Base-by-base conservation (phyloP, 2,797 vertebrate species). In the Knipowitschia caucasica region DNA sequence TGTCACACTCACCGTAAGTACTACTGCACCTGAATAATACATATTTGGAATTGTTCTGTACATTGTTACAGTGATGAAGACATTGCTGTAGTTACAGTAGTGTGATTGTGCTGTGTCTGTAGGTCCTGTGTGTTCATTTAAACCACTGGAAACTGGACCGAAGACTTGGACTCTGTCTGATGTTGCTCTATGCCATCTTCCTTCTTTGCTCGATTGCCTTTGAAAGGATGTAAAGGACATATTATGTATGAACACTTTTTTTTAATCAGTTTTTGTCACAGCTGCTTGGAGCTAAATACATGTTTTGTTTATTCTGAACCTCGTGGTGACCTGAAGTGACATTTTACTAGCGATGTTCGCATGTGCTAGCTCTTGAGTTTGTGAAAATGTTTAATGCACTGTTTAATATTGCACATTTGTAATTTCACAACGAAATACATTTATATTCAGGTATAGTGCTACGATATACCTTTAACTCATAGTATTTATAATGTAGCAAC, bases 71-170 rank as follows among this genome's bases (percentile, higher is more conserved):
- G 18, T 38, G 10, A 21, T 14, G 21, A 42, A 8, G 14, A 24
- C 40, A 25, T 14, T n/a, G 26, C 3, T 43, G 38, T n/a, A 24
- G 20, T 14, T 42, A n/a, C 24, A 25, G 6, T n/a, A 4, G 44
- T 5, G 43, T 39, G 36, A 21, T 20, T 21, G 8, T 21, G 4
- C 0, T 57, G 21, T 21, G 8, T 61, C 21, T 49, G 40, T 75
- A 92, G 91, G 91, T 92, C 33, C 69, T 92, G 33, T 85, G 87
- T 56, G 88, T 92, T 49, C 90, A 91, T 53, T 72, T 92, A 67
- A 92, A 92, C 78, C 82, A 59, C 64, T 92, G 91, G 91, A 87
- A 62, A 67, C 43, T 92, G 82, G 89, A 92, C 78, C 83, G 88
- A 46, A 84, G 82, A 52, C 75, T 92, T 72, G 91, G 91, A 8